These are phyloP conservation scores for Xylota sylvarum DNA, from an alignment of 2,888 invertebrate genomes.

Conservation along the genomic window DNA sequence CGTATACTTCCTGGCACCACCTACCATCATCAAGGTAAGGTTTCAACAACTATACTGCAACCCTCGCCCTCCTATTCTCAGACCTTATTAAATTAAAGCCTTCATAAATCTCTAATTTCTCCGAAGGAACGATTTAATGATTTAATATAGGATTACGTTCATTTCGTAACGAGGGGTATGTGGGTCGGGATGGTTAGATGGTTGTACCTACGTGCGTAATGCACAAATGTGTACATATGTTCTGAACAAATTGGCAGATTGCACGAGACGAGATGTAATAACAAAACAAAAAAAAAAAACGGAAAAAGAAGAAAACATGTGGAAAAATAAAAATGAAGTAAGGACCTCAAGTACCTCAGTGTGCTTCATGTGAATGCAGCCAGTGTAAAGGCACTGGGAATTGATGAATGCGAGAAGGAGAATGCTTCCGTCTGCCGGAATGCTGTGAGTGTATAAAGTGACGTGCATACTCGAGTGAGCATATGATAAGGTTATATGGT, in stretches of 20 bases:
- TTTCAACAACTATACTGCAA: constrained; percentile 3
- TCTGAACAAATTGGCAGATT: constrained; percentile 58
- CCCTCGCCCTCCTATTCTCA: not conserved
- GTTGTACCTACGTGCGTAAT: constrained; percentile 47
- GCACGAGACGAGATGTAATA: constrained; percentile 23
- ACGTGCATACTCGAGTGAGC: constrained; percentile 48
- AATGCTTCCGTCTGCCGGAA: constrained; percentile 29
- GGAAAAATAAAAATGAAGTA: constrained; percentile 26
- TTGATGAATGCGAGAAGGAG: constrained; percentile 26
- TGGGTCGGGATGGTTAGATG: not conserved
- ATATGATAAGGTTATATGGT: constrained; percentile 37
- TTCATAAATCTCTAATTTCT: constrained; percentile 46
- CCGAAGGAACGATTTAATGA: constrained; percentile 56
- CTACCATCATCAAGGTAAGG: constrained; percentile 1
- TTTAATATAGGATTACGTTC: constrained; percentile 49
- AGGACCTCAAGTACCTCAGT: constrained; percentile 41
- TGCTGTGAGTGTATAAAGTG: constrained; percentile 39
- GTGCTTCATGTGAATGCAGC: constrained; percentile 28
- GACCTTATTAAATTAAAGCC: constrained; percentile 59
- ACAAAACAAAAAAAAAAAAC: not conserved
- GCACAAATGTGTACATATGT: constrained; percentile 29
- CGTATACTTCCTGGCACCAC: not conserved
- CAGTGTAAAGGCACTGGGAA: constrained; percentile 3
- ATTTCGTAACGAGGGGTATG: not conserved
- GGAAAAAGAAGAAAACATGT: not conserved